Percentiles rank a stretch among this genome's conserved stretches.
phyloP scores from a whole-genome alignment of 2,113 vertebrate species.

The Piprites chloris region DNA sequence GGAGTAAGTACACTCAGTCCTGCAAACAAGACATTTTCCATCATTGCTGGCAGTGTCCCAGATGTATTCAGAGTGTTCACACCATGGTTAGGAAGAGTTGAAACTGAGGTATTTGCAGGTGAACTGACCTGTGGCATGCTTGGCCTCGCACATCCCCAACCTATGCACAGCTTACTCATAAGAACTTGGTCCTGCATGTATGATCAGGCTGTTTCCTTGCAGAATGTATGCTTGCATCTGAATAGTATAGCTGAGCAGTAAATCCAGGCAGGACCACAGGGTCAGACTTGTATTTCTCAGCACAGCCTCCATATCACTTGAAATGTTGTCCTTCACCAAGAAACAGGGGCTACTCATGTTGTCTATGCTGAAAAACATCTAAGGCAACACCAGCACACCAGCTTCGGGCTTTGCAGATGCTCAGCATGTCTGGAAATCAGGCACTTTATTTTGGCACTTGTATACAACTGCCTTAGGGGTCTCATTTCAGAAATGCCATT shows the following conservation, averaged over 20 bases:
- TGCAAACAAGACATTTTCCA: background rate
- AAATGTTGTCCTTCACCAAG: background rate
- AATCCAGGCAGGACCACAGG: background rate
- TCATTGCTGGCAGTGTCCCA: background rate
- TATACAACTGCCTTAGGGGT: background rate
- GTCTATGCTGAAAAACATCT: background rate
- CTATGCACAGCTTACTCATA: background rate
- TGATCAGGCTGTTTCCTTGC: background rate
- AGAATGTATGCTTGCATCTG: background rate
- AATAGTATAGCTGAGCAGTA: background rate
- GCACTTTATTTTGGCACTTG: background rate
- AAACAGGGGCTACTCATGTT: fast-evolving
- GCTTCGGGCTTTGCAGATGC: background rate
- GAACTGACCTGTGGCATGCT: background rate
- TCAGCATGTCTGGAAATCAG: background rate
- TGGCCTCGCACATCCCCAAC: background rate
- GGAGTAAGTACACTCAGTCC: background rate
- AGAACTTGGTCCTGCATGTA: background rate
- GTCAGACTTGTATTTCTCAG: background rate
- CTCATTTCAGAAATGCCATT: constrained; percentile 14
- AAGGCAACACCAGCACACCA: background rate
- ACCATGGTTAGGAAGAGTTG: background rate
- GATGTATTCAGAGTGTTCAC: background rate
- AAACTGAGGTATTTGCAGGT: background rate
- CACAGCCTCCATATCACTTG: background rate